Evolutionary conservation across 2,888 invertebrate genomes (phyloP).

Genomic region (Blastobasis lacticolella): DNA sequence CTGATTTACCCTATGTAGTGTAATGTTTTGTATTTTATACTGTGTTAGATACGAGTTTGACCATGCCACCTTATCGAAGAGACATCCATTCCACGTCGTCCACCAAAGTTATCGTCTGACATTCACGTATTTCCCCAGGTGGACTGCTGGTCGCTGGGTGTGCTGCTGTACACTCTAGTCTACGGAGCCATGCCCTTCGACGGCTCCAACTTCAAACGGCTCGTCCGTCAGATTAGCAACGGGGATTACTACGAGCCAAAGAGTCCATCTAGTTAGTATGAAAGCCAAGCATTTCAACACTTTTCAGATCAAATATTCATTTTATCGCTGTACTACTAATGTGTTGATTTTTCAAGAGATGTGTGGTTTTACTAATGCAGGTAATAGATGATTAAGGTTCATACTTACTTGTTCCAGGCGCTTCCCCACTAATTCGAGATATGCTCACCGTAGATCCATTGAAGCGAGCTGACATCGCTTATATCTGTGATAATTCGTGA

Average conservation of each 20-base stretch:
- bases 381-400: not conserved
- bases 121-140: slow-evolving; percentile 46
- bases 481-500: slow-evolving; percentile 94
- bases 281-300: too few relatives aligned
- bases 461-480: slow-evolving; percentile 92
- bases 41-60: too few relatives aligned
- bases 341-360: not conserved
- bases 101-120: not conserved
- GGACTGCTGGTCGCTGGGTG: slow-evolving; percentile 95
- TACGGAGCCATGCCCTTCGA: slow-evolving; percentile 99
- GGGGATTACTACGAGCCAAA: slow-evolving; percentile 98
- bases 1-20: too few relatives aligned
- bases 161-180: slow-evolving; percentile 96
- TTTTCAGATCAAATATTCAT: too few relatives aligned
- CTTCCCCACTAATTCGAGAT: slow-evolving; percentile 93
- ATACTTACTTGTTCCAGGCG: slow-evolving; percentile 76
- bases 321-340: not conserved
- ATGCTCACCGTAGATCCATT: slow-evolving; percentile 95
- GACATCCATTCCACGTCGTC: not conserved
- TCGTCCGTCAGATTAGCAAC: slow-evolving; percentile 96
- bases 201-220: slow-evolving; percentile 97
- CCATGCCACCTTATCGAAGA: too few relatives aligned
- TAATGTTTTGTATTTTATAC: too few relatives aligned
- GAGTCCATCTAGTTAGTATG: slow-evolving; percentile 87
- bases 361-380: not conserved